Base-by-base conservation (phyloP, 2,888 invertebrate genomes). In the Hypomecis punctinalis region DNA sequence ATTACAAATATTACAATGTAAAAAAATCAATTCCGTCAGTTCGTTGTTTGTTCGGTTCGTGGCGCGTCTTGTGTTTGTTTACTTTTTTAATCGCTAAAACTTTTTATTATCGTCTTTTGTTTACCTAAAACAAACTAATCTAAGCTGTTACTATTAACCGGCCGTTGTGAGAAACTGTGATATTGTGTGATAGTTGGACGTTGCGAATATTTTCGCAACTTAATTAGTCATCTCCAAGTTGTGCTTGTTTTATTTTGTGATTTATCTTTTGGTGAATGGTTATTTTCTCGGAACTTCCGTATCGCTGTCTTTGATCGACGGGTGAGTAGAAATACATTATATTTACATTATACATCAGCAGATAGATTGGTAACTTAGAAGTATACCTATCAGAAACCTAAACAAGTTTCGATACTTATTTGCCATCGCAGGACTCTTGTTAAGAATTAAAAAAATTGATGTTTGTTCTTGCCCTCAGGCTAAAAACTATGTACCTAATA, bases 131-230 rank as follows among this genome's bases (percentile, higher is more conserved):
- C 61, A 67, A 71, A 69, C 68, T 68, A 68, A 62, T 62, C 56
- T 60, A 55, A 11, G 51, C 23, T 51, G n/a, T 48, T 64, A 35
- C 51, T 51, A 65, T 51, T 49, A 47, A 69, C 45, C 62, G 74
- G 79, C 78, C 13, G 76, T 83, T 83, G 82, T 86, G 86, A 70
- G 70, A 66, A 57, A 61, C 76, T 82, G 84, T 87, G 86, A 81
- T 82, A 81, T 71, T 71, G 69, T 77, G 57, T 70, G 68, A 68
- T 58, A 63, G 62, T 72, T 69, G 66, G 46, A 51, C 37, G 49
- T 61, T 62, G 68, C 55, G 37, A 67, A 56, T 61, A 58, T 61
- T 57, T 68, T 61, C n/a, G 71, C 74, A 71, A 63, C 56, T 40
- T 63, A 73, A 76, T 77, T 78, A 77, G 76, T 81, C 79, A 81